These are phyloP conservation scores for Lingula anatina DNA, from an alignment of 2,888 invertebrate genomes.

Conservation along the genomic window DNA sequence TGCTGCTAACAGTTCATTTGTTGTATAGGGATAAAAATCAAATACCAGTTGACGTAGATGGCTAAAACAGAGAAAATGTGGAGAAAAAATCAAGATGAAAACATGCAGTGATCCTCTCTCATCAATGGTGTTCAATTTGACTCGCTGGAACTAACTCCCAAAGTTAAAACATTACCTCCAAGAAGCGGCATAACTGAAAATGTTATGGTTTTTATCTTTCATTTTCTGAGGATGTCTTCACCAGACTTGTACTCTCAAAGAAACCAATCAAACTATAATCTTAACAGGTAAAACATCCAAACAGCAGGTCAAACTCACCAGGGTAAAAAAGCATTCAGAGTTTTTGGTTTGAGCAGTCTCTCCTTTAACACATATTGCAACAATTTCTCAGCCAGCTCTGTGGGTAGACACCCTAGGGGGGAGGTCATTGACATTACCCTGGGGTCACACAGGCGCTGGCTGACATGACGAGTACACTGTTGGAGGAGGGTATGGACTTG, in stretches of 20 bases:
- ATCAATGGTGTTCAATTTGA: no score
- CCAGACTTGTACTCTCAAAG: no score
- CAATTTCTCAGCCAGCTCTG: conserved; percentile 35
- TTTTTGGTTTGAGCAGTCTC: conserved; percentile 33
- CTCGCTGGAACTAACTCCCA: no score
- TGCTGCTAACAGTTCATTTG: conserved; percentile 40
- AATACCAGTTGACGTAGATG: conserved; percentile 33
- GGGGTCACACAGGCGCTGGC: conserved; percentile 30
- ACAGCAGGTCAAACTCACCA: no score
- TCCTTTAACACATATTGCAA: conserved; percentile 35
- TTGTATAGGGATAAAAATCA: conserved; percentile 43
- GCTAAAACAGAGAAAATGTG: conserved; percentile 21
- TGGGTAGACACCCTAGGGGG: conserved; percentile 35
- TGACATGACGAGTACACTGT: conserved; percentile 26
- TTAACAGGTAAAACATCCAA: no score
- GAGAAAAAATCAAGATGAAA: no score
- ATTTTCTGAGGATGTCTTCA: no score
- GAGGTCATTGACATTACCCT: conserved; percentile 27
- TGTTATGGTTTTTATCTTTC: no score
- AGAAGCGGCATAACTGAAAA: no score
- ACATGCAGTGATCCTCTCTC: no score
- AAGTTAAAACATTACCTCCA: no score
- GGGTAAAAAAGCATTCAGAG: conserved; percentile 40
- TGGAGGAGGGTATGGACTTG: conserved; percentile 20
- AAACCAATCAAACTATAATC: no score